phyloP scores from a whole-genome alignment of 2,113 vertebrate genomes.

The Podarcis muralis region DNA sequence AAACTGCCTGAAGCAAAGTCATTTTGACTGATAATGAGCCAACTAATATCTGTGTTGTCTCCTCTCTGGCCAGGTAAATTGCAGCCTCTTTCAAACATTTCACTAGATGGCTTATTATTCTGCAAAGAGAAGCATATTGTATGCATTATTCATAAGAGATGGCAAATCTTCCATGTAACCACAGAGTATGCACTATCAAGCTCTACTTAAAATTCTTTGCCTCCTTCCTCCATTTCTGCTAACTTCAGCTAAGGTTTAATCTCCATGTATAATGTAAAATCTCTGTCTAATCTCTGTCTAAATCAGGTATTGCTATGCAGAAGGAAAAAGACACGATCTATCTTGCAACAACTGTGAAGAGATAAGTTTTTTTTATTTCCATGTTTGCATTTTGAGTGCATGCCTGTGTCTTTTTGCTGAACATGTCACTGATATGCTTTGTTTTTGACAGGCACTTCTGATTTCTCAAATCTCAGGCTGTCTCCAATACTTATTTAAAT shows the following conservation, averaged over 20 bases:
- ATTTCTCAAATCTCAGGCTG: not conserved
- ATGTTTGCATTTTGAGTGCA: not conserved
- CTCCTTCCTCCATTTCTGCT: slow-evolving; percentile 41
- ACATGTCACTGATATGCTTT: not conserved
- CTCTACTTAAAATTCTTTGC: slow-evolving; percentile 55
- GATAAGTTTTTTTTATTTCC: slow-evolving; percentile 21
- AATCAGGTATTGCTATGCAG: slow-evolving; percentile 35
- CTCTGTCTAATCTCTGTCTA: slow-evolving; percentile 35
- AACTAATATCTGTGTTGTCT: not conserved
- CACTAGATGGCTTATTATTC: slow-evolving; percentile 37
- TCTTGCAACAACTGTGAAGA: not conserved
- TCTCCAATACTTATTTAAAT: not conserved
- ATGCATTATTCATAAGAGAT: slow-evolving; percentile 49
- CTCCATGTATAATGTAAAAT: slow-evolving; percentile 42
- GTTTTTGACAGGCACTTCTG: not conserved
- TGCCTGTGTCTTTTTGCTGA: not conserved
- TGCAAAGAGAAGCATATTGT: slow-evolving; percentile 31
- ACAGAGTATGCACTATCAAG: slow-evolving; percentile 27
- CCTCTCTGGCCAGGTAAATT: slow-evolving; percentile 44
- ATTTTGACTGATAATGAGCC: slow-evolving; percentile 17
- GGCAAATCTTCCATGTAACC: slow-evolving; percentile 43
- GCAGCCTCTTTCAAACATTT: slow-evolving; percentile 23
- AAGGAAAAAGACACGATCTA: not conserved
- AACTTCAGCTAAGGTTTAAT: slow-evolving; percentile 51
- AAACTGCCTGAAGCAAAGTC: not conserved